These are phyloP conservation scores for Heliothis subflexa DNA, from an alignment of 1,140 invertebrate species.

Conservation along the genomic window DNA sequence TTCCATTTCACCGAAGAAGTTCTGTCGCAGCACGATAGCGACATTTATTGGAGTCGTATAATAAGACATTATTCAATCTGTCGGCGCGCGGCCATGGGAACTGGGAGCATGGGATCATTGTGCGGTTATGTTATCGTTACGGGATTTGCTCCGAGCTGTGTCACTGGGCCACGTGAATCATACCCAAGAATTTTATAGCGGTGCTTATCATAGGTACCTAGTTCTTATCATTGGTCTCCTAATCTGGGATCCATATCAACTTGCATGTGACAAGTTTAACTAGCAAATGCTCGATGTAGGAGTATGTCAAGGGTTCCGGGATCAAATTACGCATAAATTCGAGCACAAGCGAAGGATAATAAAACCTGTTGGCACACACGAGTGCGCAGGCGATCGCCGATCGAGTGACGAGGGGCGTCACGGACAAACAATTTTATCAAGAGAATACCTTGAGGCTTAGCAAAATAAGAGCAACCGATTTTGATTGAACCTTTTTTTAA, in stretches of 20 bases:
- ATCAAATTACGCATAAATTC: neutral
- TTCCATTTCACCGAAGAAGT: neutral
- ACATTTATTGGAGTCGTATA: neutral
- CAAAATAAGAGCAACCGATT: neutral
- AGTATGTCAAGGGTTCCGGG: constrained; percentile 28
- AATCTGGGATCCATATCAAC: too few relatives aligned
- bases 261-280: too few relatives aligned
- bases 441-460: neutral
- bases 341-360: constrained; percentile 21
- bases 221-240: neutral
- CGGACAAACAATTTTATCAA: constrained; percentile 24
- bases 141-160: constrained; percentile 4
- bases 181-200: too few relatives aligned
- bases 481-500: too few relatives aligned
- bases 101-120: constrained; percentile 9
- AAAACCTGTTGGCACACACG: constrained; percentile 39
- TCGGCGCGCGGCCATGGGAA: neutral
- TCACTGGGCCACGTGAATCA: constrained; percentile 3
- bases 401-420: constrained; percentile 17
- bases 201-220: neutral
- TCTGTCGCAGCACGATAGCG: neutral
- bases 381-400: constrained; percentile 21
- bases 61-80: constrained; percentile 24
- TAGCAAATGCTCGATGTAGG: neutral
- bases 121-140: constrained; percentile 14